Evolutionary conservation across 2,113 vertebrate species (phyloP).

Genomic region (Raja brachyura): DNA sequence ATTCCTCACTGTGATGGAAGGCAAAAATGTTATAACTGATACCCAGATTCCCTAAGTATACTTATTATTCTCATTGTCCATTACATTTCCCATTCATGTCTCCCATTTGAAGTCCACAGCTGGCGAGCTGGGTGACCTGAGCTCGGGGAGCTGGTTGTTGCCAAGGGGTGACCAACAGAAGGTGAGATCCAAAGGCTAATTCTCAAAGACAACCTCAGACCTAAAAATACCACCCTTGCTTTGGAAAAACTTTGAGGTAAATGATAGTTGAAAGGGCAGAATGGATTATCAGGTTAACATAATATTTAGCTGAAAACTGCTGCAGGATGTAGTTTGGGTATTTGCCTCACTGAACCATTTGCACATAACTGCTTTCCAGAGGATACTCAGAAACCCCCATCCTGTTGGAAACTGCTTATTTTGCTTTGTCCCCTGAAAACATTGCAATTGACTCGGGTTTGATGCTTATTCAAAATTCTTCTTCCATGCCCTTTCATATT

Average conservation of each 20-base stretch:
- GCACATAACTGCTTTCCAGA: background rate
- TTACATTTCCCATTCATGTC: background rate
- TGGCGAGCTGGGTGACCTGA: background rate
- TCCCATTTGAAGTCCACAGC: background rate
- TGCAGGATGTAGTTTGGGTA: background rate
- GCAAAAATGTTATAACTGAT: too few species aligned
- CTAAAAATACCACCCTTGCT: too few species aligned
- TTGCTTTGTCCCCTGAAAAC: background rate
- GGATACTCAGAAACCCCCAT: background rate
- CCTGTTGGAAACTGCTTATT: background rate
- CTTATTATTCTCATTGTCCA: too few species aligned
- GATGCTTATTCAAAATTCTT: background rate
- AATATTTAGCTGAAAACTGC: background rate
- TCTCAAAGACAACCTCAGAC: too few species aligned
- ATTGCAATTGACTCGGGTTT: background rate
- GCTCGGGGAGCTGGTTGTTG: too few species aligned
- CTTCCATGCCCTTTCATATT: background rate
- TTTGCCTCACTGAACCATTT: background rate
- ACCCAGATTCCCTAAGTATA: too few species aligned
- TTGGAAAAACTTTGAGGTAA: too few species aligned
- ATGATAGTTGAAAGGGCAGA: background rate
- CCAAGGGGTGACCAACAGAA: too few species aligned
- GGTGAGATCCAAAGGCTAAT: too few species aligned
- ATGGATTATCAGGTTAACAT: background rate
- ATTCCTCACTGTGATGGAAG: too few species aligned